Base-by-base conservation (phyloP, 2,888 invertebrate species). In the Meliscaeva auricollis region DNA sequence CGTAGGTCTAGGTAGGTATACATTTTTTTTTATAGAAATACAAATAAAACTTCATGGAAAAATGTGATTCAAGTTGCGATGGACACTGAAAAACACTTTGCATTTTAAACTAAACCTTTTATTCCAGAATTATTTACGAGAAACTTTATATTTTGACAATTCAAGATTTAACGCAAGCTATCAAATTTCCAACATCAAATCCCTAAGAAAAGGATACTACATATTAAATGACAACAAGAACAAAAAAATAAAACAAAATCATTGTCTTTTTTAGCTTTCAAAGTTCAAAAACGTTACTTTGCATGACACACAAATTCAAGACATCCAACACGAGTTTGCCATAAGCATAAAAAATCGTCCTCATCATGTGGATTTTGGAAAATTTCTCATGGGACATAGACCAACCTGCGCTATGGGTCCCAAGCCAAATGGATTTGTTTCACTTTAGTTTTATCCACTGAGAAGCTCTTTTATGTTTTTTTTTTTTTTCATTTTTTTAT, bases 281-380 rank as follows among this genome's bases (percentile, higher is more conserved):
- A 64, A 56, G 9, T 62, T 30, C 35, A 46, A 9, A 17, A 68
- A 56, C 58, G 38, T 41, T 50, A 70, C 17, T 60, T 70, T 11
- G 26, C n/a, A 17, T 41, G 11, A 69, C 41, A 68, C 20, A 52
- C 9, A 73, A 50, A 73, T 64, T 38, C 6, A 30, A 52, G 66
- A 82, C 72, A 68, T 46, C 60, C 60, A 77, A 73, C 72, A 77
- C 52, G 58, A 77, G 9, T 72, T 50, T 52, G 9, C 60, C 52
- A 72, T 77, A 52, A 68, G 58, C 62, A 30, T 46, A 62, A 46
- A 54, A 62, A 62, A 62, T 62, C 44, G 44, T 54, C 46, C 60
- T 9, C 77, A 72, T 54, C 77, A 82, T 56, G 26, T 66, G 50
- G 41, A 66, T 50, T 76, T 35, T 11, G 2, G 26, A 9, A 30